Evolutionary conservation across 2,888 invertebrate genomes (phyloP).

Genomic region (Drosophila birchii): DNA sequence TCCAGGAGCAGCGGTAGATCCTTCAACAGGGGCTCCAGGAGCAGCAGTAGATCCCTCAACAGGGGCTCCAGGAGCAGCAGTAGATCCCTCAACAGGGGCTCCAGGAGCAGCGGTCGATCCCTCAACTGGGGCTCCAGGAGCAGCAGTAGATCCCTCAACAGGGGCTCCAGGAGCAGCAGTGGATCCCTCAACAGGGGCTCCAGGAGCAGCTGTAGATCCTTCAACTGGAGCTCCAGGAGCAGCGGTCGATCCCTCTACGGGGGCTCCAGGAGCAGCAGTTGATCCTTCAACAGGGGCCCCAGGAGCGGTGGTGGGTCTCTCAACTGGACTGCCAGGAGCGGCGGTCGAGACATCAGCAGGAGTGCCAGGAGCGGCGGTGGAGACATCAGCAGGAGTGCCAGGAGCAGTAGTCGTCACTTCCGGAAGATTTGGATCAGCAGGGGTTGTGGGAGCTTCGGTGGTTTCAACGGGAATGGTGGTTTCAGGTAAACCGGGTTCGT

Average conservation of each 20-base stretch:
- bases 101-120: conserved; percentile 33
- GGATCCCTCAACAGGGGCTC: conserved; percentile 20
- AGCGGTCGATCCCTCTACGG: conserved; percentile 12
- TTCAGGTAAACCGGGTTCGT: conserved; percentile 18
- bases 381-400: conserved; percentile 30
- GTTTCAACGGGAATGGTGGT: conserved; percentile 41
- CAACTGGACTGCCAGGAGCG: conserved; percentile 24
- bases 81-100: conserved; percentile 8
- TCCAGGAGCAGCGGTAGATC: too few relatives aligned
- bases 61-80: conserved; percentile 30
- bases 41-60: conserved; percentile 23
- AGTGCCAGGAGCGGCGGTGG: conserved; percentile 23
- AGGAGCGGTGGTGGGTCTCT: conserved; percentile 16
- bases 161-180: conserved; percentile 10
- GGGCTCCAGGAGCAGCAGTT: conserved; percentile 21
- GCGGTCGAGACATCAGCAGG: conserved; percentile 27
- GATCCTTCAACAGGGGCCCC: conserved; percentile 12
- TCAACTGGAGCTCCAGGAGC: conserved; percentile 32
- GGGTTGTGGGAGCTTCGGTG: conserved; percentile 22
- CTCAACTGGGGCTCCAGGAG: background rate
- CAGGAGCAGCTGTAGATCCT: conserved; percentile 14
- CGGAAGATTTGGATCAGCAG: conserved; percentile 40
- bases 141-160: conserved; percentile 13
- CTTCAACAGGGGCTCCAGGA: too few relatives aligned
- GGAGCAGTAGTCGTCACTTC: conserved; percentile 29